Percentiles rank a stretch among this genome's conserved stretches.
Evolutionary conservation across 2,888 invertebrate genomes (phyloP).

Genomic region (Iselma pallidipennis): DNA sequence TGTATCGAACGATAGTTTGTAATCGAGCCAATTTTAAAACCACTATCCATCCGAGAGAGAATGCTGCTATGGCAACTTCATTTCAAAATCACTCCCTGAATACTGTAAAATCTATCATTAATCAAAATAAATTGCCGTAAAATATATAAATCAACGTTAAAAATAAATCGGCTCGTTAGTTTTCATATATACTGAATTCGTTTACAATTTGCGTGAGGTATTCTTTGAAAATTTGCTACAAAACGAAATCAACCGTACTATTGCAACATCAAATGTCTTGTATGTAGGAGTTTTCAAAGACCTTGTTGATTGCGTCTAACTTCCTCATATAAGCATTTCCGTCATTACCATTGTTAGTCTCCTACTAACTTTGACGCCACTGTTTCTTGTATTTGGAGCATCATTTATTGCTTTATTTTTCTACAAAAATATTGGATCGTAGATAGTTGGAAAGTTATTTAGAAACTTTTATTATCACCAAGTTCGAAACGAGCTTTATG

Average conservation of each 20-base stretch:
- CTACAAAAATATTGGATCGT: conserved; percentile 27
- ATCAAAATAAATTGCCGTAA: conserved; percentile 37
- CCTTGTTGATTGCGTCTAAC: not conserved
- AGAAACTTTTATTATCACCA: conserved; percentile 31
- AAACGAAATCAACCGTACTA: not conserved
- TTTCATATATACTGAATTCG: conserved; percentile 24
- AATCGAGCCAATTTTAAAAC: conserved; percentile 16
- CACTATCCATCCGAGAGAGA: conserved; percentile 10
- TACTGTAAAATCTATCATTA: conserved; percentile 33
- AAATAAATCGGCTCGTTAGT: conserved; percentile 38
- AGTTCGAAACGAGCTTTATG: conserved; percentile 16
- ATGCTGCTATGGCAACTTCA: conserved; percentile 19
- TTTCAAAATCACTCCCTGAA: conserved; percentile 18
- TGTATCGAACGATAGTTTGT: not conserved
- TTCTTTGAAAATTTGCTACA: not conserved
- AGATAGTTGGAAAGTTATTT: conserved; percentile 33
- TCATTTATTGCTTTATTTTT: conserved; percentile 37
- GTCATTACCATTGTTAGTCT: conserved; percentile 28
- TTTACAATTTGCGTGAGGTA: conserved; percentile 20
- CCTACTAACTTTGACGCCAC: conserved; percentile 7
- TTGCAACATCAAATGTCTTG: too few species aligned
- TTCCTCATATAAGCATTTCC: conserved; percentile 21
- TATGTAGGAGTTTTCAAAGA: too few species aligned
- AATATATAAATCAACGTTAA: conserved; percentile 38
- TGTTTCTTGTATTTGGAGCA: conserved; percentile 14